Evolutionary conservation across 2,888 invertebrate species (phyloP), one percentile per base, ranked within the genome.

Genomic region (Nipponacmea schrenckii): DNA sequence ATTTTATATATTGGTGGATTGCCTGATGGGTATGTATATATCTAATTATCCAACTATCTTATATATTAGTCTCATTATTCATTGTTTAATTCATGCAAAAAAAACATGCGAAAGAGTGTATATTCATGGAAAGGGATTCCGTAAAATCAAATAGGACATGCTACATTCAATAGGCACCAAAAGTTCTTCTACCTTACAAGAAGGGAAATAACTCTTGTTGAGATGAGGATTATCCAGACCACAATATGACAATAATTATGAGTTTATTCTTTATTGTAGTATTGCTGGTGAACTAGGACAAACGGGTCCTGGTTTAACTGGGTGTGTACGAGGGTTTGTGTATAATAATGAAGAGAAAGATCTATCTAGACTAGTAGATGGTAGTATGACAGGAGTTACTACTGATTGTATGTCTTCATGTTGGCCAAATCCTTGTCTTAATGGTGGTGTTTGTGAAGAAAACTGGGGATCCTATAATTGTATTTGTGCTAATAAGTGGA

Each of bases 351-450:
- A 95, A 90, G 94, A 96, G 76, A 90, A 96, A 62, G 95, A 96
- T 85, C 94, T 97, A 78, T 95, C 95, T 95, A 94, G 95, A 68
- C 71, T 80, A 70, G 78, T 85, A 15, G 79, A 82, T 70, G 75
- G 77, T 27, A 81, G 83, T 26, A 76, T 96, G 69, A 95, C 94
- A 67, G 96, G 96, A 89, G 96, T 97, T 76, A 95, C 95, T 74
- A 94, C 94, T 87, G 96, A 96, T 86, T 97, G 97, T 87, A 95
- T 95, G 86, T 96, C 96, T 0, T 96, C 96, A 0, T 97, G 97
- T 89, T 95, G 95, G 78, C 96, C 96, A 0, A 96, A 96, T 86
- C 96, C 96, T 12, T 97, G 97, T 87, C 93, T 94, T 88, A 96
- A 97, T 87, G 95, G 94, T 64, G 97, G 96, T 0, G 93, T 92